These are phyloP conservation scores for Drosophila lacicola DNA, from an alignment of 2,888 invertebrate genomes.

Conservation along the genomic window DNA sequence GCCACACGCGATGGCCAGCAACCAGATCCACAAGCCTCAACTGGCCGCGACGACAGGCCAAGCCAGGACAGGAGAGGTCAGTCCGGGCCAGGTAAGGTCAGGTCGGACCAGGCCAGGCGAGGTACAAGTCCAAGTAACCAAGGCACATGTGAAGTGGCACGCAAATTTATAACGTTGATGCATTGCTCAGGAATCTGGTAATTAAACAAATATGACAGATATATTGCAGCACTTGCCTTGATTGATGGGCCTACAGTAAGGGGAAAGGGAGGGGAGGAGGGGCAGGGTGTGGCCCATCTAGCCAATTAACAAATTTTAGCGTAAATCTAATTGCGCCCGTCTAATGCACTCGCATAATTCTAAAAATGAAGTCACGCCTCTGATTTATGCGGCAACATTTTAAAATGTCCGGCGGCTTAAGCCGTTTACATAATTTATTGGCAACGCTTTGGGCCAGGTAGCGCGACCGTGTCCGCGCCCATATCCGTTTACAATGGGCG, in stretches of 20 bases:
- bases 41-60: not conserved
- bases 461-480: not conserved
- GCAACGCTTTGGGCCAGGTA: slow-evolving; percentile 41
- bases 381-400: slow-evolving; percentile 69
- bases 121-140: not conserved
- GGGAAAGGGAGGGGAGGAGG: not conserved
- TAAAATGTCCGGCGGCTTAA: slow-evolving; percentile 62
- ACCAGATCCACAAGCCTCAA: not conserved
- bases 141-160: slow-evolving; percentile 36
- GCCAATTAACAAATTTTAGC: slow-evolving; percentile 44
- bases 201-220: slow-evolving; percentile 83
- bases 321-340: slow-evolving; percentile 46
- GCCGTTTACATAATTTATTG: slow-evolving; percentile 79
- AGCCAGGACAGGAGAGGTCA: not conserved
- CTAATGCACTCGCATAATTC: slow-evolving; percentile 48
- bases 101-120: not conserved
- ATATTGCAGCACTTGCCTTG: slow-evolving; percentile 72
- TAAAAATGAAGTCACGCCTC: slow-evolving; percentile 45
- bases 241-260: slow-evolving; percentile 35
- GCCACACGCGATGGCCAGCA: slow-evolving; percentile 50
- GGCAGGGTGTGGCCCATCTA: not conserved
- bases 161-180: slow-evolving; percentile 73
- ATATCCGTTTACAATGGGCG: not conserved
- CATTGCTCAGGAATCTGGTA: slow-evolving; percentile 80
- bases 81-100: not conserved